Base-by-base conservation (phyloP, 2,113 vertebrate species). In the Megaptera novaeangliae region DNA sequence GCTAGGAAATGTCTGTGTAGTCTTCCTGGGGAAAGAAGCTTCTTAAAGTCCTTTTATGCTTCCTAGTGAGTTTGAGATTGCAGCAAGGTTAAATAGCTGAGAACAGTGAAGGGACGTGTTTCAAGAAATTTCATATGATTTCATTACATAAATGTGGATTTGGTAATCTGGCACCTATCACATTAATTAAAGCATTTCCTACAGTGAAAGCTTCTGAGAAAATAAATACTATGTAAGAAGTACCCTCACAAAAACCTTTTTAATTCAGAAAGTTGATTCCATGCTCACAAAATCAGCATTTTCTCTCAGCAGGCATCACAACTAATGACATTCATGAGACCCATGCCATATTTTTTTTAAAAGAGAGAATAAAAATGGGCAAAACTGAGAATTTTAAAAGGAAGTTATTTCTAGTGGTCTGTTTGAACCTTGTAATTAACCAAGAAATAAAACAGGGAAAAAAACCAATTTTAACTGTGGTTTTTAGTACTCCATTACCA, bases 251-350 rank as follows among this genome's bases (percentile, higher is more conserved):
- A 69, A 96, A 96, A 15, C 75, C 84, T 69, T 81, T 94, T 71
- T 78, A 97, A 81, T 98, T 97, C 94, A 94, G 49, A 95, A 96
- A 98, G 88, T 98, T 94, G 78, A 96, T 96, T 96, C 74, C 64
- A 59, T 94, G 87, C 92, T 86, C 92, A 97, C 17, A 0, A 97
- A 98, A 75, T 92, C 94, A 94, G 94, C 87, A 66, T 96, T 97
- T 97, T 96, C 94, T 95, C 97, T 98, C 95, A 94, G 78, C 74
- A 96, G 94, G 94, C 92, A 94, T 94, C 39, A 11, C 78, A 93
- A 44, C 90, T 96, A 97, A 93, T 94, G 68, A 92, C 82, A 92
- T 94, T 98, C 97, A 96, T 90, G 74, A 97, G 92, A 94, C 44
- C n/a, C 44, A n/a, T 71, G 63, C 59, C 55, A 72, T 95, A 49